Evolutionary conservation across 2,797 vertebrate genomes (phyloP), one percentile per base, ranked within the genome.

Genomic region (Masticophis lateralis): DNA sequence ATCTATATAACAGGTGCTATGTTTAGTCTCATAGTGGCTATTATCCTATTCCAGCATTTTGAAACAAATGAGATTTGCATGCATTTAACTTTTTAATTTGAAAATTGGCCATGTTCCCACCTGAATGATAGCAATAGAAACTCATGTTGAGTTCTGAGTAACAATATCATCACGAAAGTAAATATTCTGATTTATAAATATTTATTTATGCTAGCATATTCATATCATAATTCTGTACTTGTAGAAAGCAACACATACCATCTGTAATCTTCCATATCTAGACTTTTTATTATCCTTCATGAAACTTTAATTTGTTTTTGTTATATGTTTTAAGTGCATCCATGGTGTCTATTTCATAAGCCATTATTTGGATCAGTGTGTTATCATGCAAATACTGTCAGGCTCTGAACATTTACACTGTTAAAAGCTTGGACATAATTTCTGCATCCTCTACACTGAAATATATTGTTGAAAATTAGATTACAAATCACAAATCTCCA

Each of bases 141-240:
- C 0, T 20, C 87, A 18, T 89, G 16, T 59, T 91, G 83, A 89
- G 90, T 74, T 91, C 61, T 79, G 90, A 90, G 10, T 18, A 47
- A 94, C 14, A 20, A 66, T 89, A 90, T 86, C 87, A 74, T 86
- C 51, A 88, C 8, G 9, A 66, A 4, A 94, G 37, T 32, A 92
- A 94, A 89, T 89, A 27, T 56, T 88, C 90, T 90, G 90, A 92
- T 93, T 94, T 89, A 3, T 66, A 60, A n/a, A 63, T 87, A 91
- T 79, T 90, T 43, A 56, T 27, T 86, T 56, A 69, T 69, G 83
- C 56, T 90, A 69, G 10, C 47, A 92, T 28, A 60, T 16, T 92
- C 93, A 88, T 79, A 43, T 90, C 93, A 56, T 11, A 92, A 93
- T 88, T 22, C 87, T 93, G 25, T 2, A 92, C n/a, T 4, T 86